Base-by-base conservation (phyloP, 2,888 invertebrate genomes). In the Scelioninae gen. 1 region DNA sequence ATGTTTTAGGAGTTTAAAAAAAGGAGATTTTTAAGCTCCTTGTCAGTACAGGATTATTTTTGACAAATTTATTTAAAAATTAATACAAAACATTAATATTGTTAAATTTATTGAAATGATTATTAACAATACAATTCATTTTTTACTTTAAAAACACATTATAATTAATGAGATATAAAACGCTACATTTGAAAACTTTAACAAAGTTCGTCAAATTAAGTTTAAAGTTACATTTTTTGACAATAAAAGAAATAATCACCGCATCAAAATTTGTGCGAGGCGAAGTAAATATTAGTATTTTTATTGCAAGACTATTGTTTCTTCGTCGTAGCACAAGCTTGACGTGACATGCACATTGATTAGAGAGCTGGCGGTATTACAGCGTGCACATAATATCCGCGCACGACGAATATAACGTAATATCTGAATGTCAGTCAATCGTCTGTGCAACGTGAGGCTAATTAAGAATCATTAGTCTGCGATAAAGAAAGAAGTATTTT, bases 371-470 rank as follows among this genome's bases (percentile, higher is more conserved):
- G 65, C 58, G 71, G 75, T 76, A 75, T 81, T 69, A 76, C 63
- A 10, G 65, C 75, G 76, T 32, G 81, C 75, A 77, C 72, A 77
- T 82, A 77, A 77, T 72, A 77, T 77, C 77, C 82, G 82, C 66
- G 76, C 81, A 62, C 71, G 60, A 53, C 55, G 75, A 23, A 58
- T 81, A 71, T 80, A 76, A 76, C 76, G 76, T 80, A 80, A 83
- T 76, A 79, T 68, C 79, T 80, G 83, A 83, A 83, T 83, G 83
- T 76, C 83, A 83, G 79, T 76, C 79, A 83, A 80, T 83, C 79
- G 79, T 78, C 79, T 56, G 76, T 72, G 78, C 77, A 77, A 77
- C 82, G 82, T 51, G 74, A 68, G 63, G 69, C 78, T 83, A 83
- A 83, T 83, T 77, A 82, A 78, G 78, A 78, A 69, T 78, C 78